A percentile compares a stretch with the other conserved stretches of the same genome.
Evolutionary conservation across 2,113 vertebrate genomes (phyloP).

Genomic region (Gadus macrocephalus): DNA sequence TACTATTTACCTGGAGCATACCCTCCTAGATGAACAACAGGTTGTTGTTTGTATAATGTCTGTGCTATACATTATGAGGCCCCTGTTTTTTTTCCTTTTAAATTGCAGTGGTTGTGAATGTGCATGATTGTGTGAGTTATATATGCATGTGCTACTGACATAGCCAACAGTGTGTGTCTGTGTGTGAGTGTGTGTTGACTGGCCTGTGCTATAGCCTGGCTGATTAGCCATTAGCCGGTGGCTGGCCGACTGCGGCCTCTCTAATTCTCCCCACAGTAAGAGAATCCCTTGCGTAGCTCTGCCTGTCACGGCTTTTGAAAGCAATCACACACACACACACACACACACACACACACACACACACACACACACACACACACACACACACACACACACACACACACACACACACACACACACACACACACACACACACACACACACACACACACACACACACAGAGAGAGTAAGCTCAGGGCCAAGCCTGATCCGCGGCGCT

Average conservation of each 20-base stretch:
- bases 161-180: neutral
- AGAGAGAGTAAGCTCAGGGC: constrained; percentile 20
- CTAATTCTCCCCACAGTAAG: constrained; percentile 21
- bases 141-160: neutral
- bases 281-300: constrained; percentile 27
- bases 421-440: neutral
- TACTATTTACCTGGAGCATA: no score
- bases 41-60: no score
- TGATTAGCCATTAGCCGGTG: constrained; percentile 52
- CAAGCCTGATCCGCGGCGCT: constrained; percentile 37
- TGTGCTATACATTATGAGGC: no score
- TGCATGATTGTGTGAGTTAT: constrained; percentile 6
- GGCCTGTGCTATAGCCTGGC: constrained; percentile 27
- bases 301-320: constrained; percentile 23
- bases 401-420: no score
- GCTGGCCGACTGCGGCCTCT: constrained; percentile 23
- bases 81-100: neutral
- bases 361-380: no score
- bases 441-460: constrained; percentile 3
- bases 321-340: constrained; percentile 22
- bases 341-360: no score
- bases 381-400: no score
- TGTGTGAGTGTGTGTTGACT: constrained; percentile 10
- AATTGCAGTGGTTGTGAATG: neutral
- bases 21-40: no score